Conservation (phyloP, 2,888 invertebrate genomes). For the Agrotis clavis region DNA sequence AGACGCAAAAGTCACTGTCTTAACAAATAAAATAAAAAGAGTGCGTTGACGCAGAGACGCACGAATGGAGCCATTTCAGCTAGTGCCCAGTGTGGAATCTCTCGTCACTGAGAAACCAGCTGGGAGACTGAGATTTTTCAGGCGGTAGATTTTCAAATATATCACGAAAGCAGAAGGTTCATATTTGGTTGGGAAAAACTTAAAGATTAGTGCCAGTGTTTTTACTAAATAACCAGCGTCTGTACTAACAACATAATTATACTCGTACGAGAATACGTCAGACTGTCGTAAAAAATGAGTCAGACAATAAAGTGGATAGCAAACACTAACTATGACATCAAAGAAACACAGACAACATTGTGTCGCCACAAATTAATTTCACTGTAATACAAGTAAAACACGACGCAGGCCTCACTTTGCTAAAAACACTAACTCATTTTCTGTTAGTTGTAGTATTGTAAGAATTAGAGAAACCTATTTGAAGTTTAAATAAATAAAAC, state of each 20-base stretch:
- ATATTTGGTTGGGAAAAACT: too few species aligned
- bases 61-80: too few species aligned
- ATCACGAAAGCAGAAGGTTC: too few species aligned
- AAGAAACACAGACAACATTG: slow-evolving; percentile 4
- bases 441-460: background rate
- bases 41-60: too few species aligned
- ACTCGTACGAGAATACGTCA: background rate
- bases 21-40: background rate
- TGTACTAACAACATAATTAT: background rate
- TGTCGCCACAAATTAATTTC: slow-evolving; percentile 12
- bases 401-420: slow-evolving; percentile 35
- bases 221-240: too few species aligned
- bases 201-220: too few species aligned
- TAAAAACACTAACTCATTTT: slow-evolving; percentile 43
- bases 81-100: too few species aligned
- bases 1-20: too few species aligned
- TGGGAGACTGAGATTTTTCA: too few species aligned
- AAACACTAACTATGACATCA: background rate
- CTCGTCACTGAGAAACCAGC: too few species aligned
- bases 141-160: too few species aligned
- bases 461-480: background rate
- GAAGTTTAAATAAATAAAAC: background rate
- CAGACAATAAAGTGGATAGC: background rate
- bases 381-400: slow-evolving; percentile 19
- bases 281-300: background rate